phyloP scores from a whole-genome alignment of 2,113 vertebrate species.

The Syngnathus scovelli region DNA sequence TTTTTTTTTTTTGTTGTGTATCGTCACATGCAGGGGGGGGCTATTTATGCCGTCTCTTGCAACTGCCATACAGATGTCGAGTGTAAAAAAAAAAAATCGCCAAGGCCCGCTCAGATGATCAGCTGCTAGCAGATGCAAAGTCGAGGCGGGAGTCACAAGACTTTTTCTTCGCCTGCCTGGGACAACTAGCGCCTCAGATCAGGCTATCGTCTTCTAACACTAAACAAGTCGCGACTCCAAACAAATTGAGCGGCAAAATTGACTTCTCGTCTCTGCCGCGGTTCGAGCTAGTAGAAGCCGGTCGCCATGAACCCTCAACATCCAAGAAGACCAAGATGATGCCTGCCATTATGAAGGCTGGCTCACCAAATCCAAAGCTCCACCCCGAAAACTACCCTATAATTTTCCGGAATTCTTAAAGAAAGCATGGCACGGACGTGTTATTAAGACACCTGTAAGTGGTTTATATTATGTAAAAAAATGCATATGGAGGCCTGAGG shows the following conservation, averaged over 20 bases:
- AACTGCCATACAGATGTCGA: conserved; percentile 26
- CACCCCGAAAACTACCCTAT: neutral
- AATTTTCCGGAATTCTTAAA: neutral
- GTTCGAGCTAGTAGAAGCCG: neutral
- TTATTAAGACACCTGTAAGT: neutral
- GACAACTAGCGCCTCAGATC: conserved; percentile 63
- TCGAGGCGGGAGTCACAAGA: conserved; percentile 75
- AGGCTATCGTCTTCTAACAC: conserved; percentile 58
- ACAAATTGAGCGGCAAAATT: conserved; percentile 31
- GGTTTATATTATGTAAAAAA: neutral
- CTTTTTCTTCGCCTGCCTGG: conserved; percentile 53
- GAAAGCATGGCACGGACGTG: neutral
- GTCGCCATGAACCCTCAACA: neutral
- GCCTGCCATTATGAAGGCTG: neutral
- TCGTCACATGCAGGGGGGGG: neutral
- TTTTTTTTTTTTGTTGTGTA: neutral
- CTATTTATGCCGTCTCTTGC: conserved; percentile 3
- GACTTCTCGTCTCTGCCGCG: neutral
- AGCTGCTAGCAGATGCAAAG: conserved; percentile 68
- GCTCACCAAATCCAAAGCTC: neutral
- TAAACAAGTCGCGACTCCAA: conserved; percentile 55
- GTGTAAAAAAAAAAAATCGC: conserved; percentile 42
- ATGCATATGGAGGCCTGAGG: conserved; percentile 39
- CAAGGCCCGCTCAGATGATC: conserved; percentile 69
- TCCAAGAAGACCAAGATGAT: neutral